phyloP scores from a whole-genome alignment of 2,888 invertebrate species.

The Caradrina kadenii region DNA sequence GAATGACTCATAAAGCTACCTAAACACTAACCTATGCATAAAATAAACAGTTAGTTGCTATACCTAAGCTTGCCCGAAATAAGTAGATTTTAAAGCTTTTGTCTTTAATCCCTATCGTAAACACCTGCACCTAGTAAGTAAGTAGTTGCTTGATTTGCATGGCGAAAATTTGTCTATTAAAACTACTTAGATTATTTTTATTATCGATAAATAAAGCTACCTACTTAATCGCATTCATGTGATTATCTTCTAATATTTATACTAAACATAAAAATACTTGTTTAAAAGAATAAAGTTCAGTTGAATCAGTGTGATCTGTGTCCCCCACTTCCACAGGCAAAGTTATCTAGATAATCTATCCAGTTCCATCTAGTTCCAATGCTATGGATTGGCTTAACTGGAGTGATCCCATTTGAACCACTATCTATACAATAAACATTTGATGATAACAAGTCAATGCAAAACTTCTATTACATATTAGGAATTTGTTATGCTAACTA shows the following conservation, averaged over 20 bases:
- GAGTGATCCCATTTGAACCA: conserved; percentile 42
- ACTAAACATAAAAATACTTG: neutral
- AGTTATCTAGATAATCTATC: conserved; percentile 28
- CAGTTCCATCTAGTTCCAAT: conserved; percentile 46
- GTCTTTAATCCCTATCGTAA: conserved; percentile 24
- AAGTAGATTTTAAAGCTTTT: conserved; percentile 61
- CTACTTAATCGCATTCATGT: neutral
- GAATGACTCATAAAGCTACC: conserved; percentile 79
- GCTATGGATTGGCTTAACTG: conserved; percentile 44
- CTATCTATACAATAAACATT: conserved; percentile 48
- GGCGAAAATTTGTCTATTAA: conserved; percentile 11
- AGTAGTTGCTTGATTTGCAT: conserved; percentile 65
- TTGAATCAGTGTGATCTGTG: neutral
- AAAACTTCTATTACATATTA: conserved; percentile 3
- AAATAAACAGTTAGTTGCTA: conserved; percentile 71
- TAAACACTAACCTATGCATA: conserved; percentile 71
- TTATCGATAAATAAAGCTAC: neutral
- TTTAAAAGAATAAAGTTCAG: neutral
- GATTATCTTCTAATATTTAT: neutral
- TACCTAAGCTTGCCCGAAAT: conserved; percentile 66
- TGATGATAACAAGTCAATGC: conserved; percentile 25
- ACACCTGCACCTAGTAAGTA: conserved; percentile 59
- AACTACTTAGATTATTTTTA: neutral
- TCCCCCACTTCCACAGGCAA: neutral
- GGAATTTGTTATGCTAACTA: neutral